phyloP scores from a whole-genome alignment of 2,888 invertebrate species.

The Polydrusus tereticollis region DNA sequence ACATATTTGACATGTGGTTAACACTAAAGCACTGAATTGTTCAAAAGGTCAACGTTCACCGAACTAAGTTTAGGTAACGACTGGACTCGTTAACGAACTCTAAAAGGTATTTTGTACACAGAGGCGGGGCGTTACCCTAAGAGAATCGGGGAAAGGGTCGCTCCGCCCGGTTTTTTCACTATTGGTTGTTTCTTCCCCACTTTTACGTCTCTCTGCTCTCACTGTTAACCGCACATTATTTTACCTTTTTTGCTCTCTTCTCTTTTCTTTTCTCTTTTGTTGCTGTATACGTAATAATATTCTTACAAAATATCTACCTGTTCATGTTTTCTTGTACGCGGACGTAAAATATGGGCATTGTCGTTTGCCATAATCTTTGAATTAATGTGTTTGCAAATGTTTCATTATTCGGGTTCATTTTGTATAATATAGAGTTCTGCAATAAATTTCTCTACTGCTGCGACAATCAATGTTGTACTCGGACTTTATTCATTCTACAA shows the following conservation, averaged over 20 bases:
- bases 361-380: conserved; percentile 46
- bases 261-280: conserved; percentile 53
- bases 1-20: conserved; percentile 50
- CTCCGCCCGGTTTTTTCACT: conserved; percentile 62
- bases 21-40: conserved; percentile 23
- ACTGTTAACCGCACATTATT: conserved; percentile 55
- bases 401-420: conserved; percentile 47
- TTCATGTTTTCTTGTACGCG: conserved; percentile 55
- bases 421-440: conserved; percentile 34
- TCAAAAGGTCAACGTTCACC: conserved; percentile 46
- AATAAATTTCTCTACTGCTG: conserved; percentile 39
- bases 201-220: conserved; percentile 52
- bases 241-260: conserved; percentile 53
- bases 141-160: conserved; percentile 54
- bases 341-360: conserved; percentile 48
- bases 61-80: conserved; percentile 55
- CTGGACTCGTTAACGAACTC: conserved; percentile 55
- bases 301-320: conserved; percentile 57
- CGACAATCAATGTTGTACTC: conserved; percentile 28
- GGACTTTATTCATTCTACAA: conserved; percentile 16
- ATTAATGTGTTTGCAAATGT: conserved; percentile 47
- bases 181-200: conserved; percentile 61
- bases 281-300: conserved; percentile 52
- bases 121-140: conserved; percentile 56
- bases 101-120: conserved; percentile 55